Evolutionary conservation across 2,797 vertebrate species (phyloP), one percentile per base, ranked within the genome.

Genomic region (Spea hammondii): DNA sequence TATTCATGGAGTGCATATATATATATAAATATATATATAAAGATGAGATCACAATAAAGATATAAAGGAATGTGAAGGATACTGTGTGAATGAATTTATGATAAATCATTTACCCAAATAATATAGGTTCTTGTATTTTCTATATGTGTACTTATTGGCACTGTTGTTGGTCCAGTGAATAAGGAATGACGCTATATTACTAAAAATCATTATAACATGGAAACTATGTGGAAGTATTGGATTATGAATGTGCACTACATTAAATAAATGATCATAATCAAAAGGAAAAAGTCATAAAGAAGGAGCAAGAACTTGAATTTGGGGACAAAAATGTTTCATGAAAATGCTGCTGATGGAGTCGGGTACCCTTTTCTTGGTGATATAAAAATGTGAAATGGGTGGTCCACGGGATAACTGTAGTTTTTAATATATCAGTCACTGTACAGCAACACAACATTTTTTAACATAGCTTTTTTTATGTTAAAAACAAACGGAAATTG

Each of bases 61-160:
- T 6, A 32, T 5, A 77, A 6, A 60, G 68, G 66, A 70, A 64
- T 70, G 11, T 57, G 17, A 80, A 55, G 51, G 55, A 17, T 82
- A 77, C 17, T 53, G 59, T 68, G 10, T 64, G 47, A 57, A 50
- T 62, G 12, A 5, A 57, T 10, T 64, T 64, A 53, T 70, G 48
- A 71, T 55, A 53, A 57, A 71, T 44, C 8, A 12, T 54, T 71
- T 44, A 47, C 17, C 32, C 44, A n/a, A 68, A 65, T 53, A 32
- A 70, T 67, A 65, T 44, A 76, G 53, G 60, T 50, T 11, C 75
- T 59, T 66, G 60, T 65, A 4, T 69, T 62, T 77, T 66, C 6
- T 70, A 75, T 51, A 75, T 66, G 74, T 71, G 72, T 66, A 80
- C 76, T 71, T 77, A 77, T 46, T 69, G 65, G 73, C 57, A 59